phyloP scores from a whole-genome alignment of 2,888 invertebrate species.

The Thysanoteuthis rhombus region DNA sequence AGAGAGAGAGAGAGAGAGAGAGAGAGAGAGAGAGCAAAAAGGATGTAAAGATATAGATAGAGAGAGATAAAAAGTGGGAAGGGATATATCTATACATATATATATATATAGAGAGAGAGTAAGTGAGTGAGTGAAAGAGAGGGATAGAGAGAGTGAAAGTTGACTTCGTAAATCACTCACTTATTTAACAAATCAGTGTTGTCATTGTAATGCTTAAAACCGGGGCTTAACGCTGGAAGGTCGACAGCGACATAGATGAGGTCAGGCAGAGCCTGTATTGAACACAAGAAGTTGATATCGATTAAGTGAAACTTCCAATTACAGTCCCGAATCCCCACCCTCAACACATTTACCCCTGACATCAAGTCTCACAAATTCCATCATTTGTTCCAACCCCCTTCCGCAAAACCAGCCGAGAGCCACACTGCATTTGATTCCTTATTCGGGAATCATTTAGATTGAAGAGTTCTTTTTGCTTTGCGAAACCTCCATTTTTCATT shows the following conservation, averaged over 20 bases:
- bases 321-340: neutral
- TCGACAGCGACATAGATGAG: neutral
- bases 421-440: too few relatives aligned
- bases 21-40: neutral
- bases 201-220: neutral
- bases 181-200: neutral
- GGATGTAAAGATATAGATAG: neutral
- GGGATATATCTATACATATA: too few relatives aligned
- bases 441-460: too few relatives aligned
- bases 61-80: neutral
- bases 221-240: neutral
- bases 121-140: neutral
- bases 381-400: neutral
- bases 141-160: neutral
- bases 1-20: neutral
- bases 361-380: neutral
- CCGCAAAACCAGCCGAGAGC: neutral
- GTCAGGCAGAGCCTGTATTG: neutral
- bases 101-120: neutral
- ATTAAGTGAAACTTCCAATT: conserved; percentile 12
- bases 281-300: neutral
- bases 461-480: too few relatives aligned
- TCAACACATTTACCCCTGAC: neutral
- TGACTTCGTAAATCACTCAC: neutral
- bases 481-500: neutral